phyloP scores from a whole-genome alignment of 2,113 vertebrate species.

The Polyodon spathula region DNA sequence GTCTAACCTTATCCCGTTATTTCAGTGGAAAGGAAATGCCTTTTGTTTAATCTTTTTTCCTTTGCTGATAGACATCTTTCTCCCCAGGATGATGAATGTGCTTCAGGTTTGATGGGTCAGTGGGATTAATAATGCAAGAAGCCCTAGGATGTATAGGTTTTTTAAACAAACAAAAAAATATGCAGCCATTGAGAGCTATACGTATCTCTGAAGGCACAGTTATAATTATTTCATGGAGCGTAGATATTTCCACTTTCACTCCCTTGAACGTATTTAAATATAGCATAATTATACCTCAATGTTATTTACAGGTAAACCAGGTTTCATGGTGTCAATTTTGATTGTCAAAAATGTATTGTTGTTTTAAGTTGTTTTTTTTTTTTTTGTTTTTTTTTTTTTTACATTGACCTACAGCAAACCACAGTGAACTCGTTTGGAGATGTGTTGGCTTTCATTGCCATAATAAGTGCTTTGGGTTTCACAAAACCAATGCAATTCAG shows the following conservation, averaged over 20 bases:
- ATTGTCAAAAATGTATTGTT: not conserved
- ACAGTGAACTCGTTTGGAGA: too few relatives aligned
- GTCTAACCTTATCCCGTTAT: too few relatives aligned
- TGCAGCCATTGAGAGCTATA: not conserved
- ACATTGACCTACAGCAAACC: too few relatives aligned
- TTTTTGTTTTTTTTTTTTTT: too few relatives aligned
- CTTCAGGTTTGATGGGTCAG: too few relatives aligned
- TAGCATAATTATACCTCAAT: not conserved
- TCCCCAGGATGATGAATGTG: too few relatives aligned
- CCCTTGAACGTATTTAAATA: not conserved
- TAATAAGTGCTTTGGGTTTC: not conserved
- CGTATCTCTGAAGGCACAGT: not conserved
- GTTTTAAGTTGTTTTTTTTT: too few relatives aligned
- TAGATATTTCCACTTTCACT: not conserved
- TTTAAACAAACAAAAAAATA: not conserved
- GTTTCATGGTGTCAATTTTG: not conserved
- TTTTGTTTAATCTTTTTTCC: too few relatives aligned
- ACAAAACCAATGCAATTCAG: not conserved
- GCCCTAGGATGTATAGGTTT: not conserved
- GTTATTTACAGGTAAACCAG: slow-evolving; percentile 1
- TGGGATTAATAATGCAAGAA: too few relatives aligned
- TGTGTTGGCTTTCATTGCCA: not conserved
- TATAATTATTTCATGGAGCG: not conserved
- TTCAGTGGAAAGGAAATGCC: too few relatives aligned
- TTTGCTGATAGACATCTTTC: too few relatives aligned